Base-by-base conservation (phyloP, 1,140 invertebrate genomes). In the Caenorhabditis inopinata region DNA sequence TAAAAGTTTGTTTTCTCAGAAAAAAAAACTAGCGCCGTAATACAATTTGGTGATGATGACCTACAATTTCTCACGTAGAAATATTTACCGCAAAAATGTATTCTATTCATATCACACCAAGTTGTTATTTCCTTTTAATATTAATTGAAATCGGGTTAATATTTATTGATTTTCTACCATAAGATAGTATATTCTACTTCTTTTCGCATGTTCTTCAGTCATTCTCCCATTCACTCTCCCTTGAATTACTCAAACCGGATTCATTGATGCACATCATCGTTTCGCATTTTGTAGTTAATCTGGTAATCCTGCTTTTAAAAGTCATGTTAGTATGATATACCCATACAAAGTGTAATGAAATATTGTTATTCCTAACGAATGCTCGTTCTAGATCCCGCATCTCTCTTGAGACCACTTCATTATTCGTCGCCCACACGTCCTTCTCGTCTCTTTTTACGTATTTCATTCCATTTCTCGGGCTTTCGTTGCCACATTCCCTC, bases 381-480 rank as follows among this genome's bases (percentile, higher is more conserved):
- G 29, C 32, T 12, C n/a, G 58, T 68, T 68, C 58, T 23, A 11
- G n/a, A 18, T 38, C 58, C 58, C n/a, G 38, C 23, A 38, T 68
- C 25, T 38, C 58, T 38, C 58, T 29, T 25, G 58, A 68, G 58
- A 68, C 58, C 58, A 68, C 32, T 68, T 68, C 58, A 68, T 68
- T 68, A 68, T 68, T 68, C 38, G 58, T 68, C 58, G 58, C 32
- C 32, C 51, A 58, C 51, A 58, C 58, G 58, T 68, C 58, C 58
- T 38, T 68, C 58, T 62, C 53, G 53, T 62, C 53, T 68, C 58
- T 38, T 68, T 68, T 68, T 68, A 32, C 58, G 35, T 68, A 68
- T 68, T 68, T 68, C 38, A 29, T 68, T 18, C 58, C 32, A 11
- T 38, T 12, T 38, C 58, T 38, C 12, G n/a, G 16, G 14, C 58